Evolutionary conservation across 1,140 invertebrate genomes (phyloP), one percentile per base, ranked within the genome.

Genomic region (Colletes gigas): DNA sequence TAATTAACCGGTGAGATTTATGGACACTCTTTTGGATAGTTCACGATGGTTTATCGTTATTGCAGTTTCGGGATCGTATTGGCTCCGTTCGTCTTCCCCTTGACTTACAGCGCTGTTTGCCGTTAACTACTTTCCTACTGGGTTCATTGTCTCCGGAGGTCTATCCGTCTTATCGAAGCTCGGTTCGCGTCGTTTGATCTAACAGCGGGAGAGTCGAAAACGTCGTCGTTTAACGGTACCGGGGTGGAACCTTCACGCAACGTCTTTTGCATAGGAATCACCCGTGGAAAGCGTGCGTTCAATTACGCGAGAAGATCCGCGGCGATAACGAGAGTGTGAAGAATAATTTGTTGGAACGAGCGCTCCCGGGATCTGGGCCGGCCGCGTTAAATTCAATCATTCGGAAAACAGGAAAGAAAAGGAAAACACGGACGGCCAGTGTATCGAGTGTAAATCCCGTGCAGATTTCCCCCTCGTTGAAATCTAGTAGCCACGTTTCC

Each of bases 51-150:
- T 50, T 67, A 50, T 67, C n/a, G 65, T 47, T 47, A 67, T 21
- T 50, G 44, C 44, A 50, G 44, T 67, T 21, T n/a, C 44, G 41
- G 41, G 3, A 3, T 9, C 15, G 3, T 19, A n/a, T 15, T 12
- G 44, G 4, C 10, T n/a, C 0, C n/a, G 65, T 50, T 67, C 50
- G 0, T 67, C 19, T 44, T 1, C 17, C 9, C 8, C 19, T 12
- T 15, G 54, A 59, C 63, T 47, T 17, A 41, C 12, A 67, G 65
- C n/a, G 14, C 50, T 67, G 65, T 67, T 67, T 52, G 44, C 8
- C 44, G 47, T 50, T 67, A 67, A 67, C 65, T 67, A 50, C 65
- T 67, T 67, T 67, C 19, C 65, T n/a, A 67, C 65, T 52, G 52
- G n/a, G 65, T 67, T 67, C n/a, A n/a, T n/a, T 47, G 65, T 67